Evolutionary conservation across 2,797 vertebrate species (phyloP), one percentile per base, ranked within the genome.

Genomic region (Thalassophryne amazonica): DNA sequence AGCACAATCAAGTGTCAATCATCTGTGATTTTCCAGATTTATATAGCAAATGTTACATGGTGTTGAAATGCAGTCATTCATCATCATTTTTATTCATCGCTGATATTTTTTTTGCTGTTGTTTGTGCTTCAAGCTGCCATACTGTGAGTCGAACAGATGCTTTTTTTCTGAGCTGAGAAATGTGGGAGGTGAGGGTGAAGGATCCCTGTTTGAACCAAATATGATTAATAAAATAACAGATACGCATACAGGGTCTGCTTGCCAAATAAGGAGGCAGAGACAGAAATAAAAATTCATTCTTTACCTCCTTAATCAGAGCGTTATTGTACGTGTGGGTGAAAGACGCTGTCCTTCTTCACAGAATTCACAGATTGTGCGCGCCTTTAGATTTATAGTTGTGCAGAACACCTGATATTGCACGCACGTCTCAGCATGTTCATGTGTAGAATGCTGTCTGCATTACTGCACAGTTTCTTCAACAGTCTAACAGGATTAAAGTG

Each of bases 251-350:
- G n/a, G n/a, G n/a, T 60, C 36, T 55, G 41, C 47, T 40, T 15
- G 27, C 17, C 69, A 53, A 78, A 70, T 69, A 49, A 45, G 43
- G 22, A 27, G 55, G 42, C 16, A 27, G 39, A 39, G 8, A 23
- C 18, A 40, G 32, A 51, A 16, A 35, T 55, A 30, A 1, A 11
- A 23, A 31, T 33, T 65, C 25, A n/a, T n/a, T n/a, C n/a, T n/a
- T n/a, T n/a, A 40, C 29, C 39, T 46, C 12, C 23, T 65, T 65
- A 63, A 70, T 81, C 72, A 81, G 34, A 33, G 12, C 7, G 18
- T 54, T 63, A 53, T 69, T 80, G 70, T 76, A 69, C 34, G 47
- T 64, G 47, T 19, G 33, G 63, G n/a, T n/a, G n/a, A n/a, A n/a
- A n/a, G n/a, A n/a, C n/a, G n/a, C n/a, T n/a, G n/a, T n/a, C n/a